Conservation (phyloP, 2,113 vertebrate genomes). For the Bos taurus region ARS-UCD2.0 NC_037355.1:25644501-25645000, state of each 20-base stretch:
- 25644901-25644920: neutral
- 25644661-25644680: neutral
- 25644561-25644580: neutral
- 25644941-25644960: neutral
- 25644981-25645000: neutral
- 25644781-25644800: neutral
- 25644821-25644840: neutral
- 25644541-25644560: neutral
- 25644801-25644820: neutral
- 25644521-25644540: neutral
- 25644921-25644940: neutral
- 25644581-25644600: neutral
- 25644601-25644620: neutral
- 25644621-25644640: neutral
- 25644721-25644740: neutral
- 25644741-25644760: neutral
- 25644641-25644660: neutral
- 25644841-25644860: neutral
- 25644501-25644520: neutral
- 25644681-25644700: neutral
- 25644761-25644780: neutral
- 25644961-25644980: neutral
- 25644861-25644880: neutral
- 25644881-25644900: neutral
- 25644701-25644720: neutral